These are phyloP conservation scores for Ophioderma brevispina DNA, from an alignment of 35 echinoderm and acorn worm species.

Conservation along the genomic window DNA sequence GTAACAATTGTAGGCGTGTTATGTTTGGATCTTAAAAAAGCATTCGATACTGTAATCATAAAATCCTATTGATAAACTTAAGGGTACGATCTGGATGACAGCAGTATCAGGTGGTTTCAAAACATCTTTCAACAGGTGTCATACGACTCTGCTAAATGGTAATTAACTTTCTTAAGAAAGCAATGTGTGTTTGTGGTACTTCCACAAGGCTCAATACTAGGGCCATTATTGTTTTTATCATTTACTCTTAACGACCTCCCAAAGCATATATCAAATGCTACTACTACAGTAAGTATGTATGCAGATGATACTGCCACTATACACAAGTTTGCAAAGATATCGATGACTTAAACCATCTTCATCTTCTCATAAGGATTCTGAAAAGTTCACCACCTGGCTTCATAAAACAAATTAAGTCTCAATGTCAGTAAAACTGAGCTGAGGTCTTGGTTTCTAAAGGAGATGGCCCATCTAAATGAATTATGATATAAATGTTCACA, in stretches of 20 bases:
- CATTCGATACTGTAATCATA: constrained; percentile 4
- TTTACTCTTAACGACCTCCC: neutral
- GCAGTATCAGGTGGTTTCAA: neutral
- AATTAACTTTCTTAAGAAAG: neutral
- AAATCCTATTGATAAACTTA: neutral
- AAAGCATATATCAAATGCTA: neutral
- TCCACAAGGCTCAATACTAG: neutral
- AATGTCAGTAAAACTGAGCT: neutral
- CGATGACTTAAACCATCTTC: neutral
- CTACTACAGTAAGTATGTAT: neutral
- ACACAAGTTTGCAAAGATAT: neutral
- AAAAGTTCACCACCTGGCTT: neutral
- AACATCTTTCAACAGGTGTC: neutral
- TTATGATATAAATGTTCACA: neutral
- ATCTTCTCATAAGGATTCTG: neutral
- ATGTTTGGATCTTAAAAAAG: constrained; percentile 3
- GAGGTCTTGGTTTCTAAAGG: neutral
- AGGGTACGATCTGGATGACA: neutral
- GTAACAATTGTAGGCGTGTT: neutral
- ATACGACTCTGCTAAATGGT: neutral
- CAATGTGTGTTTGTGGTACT: neutral
- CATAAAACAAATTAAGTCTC: neutral
- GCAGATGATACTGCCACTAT: constrained; percentile 1
- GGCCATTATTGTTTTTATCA: neutral
- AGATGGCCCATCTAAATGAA: neutral